These are phyloP conservation scores for Ceyx melanurus DNA, from an alignment of 2,113 vertebrate species.

Conservation along the genomic window DNA sequence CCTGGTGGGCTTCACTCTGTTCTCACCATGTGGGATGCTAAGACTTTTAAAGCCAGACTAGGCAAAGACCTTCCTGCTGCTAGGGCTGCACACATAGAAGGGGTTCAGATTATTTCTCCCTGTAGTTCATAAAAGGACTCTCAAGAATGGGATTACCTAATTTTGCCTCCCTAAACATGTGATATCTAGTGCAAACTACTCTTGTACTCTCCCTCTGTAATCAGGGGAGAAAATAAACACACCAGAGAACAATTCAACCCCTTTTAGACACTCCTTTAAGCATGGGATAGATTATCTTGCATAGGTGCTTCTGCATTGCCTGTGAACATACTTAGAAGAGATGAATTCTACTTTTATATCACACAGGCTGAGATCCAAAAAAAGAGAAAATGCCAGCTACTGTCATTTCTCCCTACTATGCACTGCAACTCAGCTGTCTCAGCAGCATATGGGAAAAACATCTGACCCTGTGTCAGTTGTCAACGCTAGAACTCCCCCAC, in stretches of 20 bases:
- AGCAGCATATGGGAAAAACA: conserved; percentile 14
- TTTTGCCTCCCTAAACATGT: background rate
- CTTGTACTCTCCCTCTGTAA: background rate
- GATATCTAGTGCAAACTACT: background rate
- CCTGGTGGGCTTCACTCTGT: background rate
- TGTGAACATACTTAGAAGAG: background rate
- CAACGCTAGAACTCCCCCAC: background rate
- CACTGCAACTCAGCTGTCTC: background rate
- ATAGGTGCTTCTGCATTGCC: background rate
- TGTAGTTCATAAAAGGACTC: background rate
- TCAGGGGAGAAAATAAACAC: background rate
- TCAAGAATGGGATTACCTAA: background rate
- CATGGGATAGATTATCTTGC: background rate
- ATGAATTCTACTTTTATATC: background rate
- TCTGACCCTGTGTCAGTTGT: conserved; percentile 2
- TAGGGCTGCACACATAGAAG: background rate
- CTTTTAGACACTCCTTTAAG: background rate
- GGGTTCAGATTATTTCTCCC: background rate
- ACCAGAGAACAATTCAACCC: background rate
- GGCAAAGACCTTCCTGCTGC: background rate
- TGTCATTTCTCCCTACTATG: background rate
- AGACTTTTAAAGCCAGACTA: background rate
- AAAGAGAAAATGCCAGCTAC: background rate
- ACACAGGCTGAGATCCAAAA: background rate
- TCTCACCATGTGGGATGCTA: background rate